A percentile compares a stretch with the other conserved stretches of the same genome.
Evolutionary conservation across 1,140 invertebrate genomes (phyloP).

Genomic region (Anagrus nilaparvatae): DNA sequence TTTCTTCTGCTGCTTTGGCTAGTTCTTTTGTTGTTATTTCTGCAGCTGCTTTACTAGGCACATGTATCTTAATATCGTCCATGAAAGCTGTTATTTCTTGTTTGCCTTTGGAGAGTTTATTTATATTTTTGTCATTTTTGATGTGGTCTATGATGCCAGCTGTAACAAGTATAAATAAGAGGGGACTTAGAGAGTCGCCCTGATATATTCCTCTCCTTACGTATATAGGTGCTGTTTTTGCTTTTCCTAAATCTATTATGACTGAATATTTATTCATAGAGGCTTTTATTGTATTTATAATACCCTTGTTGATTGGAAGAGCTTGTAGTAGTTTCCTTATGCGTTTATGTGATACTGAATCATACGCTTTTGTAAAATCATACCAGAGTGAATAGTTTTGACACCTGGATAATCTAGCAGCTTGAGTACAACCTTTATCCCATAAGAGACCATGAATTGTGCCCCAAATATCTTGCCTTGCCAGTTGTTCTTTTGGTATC

Average conservation of each 20-base stretch:
- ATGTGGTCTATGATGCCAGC: conserved; percentile 14
- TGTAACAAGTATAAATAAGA: conserved; percentile 18
- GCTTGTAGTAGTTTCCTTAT: conserved; percentile 7
- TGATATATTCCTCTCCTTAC: conserved; percentile 17
- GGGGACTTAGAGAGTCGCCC: conserved; percentile 18
- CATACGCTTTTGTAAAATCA: conserved; percentile 20
- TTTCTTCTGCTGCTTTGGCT: background rate
- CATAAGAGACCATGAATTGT: conserved; percentile 17
- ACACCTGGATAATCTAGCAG: too few species aligned
- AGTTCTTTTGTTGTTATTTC: background rate
- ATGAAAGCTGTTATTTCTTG: conserved; percentile 19
- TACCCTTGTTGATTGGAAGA: too few species aligned
- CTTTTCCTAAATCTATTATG: conserved; percentile 5
- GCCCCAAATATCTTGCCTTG: conserved; percentile 16
- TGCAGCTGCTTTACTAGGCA: conserved; percentile 8
- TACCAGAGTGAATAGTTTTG: conserved; percentile 19
- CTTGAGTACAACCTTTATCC: conserved; percentile 16
- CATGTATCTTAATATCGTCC: conserved; percentile 23
- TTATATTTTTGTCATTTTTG: conserved; percentile 4
- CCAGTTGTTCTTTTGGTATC: conserved; percentile 21
- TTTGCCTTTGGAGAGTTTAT: conserved; percentile 6
- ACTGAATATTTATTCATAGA: too few species aligned
- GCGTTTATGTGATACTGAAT: conserved; percentile 16
- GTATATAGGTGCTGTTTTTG: conserved; percentile 15
- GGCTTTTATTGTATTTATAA: too few species aligned